phyloP scores from a whole-genome alignment of 2,797 vertebrate species.

The Rhynchonycteris naso region DNA sequence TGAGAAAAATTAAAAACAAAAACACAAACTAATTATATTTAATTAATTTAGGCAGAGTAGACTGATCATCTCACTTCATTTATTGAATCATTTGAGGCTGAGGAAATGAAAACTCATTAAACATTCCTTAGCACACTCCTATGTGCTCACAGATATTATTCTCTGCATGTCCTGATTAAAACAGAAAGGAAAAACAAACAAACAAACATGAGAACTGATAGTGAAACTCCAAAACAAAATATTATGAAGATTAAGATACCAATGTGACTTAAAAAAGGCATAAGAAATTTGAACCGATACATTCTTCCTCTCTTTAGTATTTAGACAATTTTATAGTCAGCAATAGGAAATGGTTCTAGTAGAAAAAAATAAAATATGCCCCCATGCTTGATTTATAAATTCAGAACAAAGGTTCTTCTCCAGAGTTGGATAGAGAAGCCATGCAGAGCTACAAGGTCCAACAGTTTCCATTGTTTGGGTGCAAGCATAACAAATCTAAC shows the following conservation, averaged over 20 bases:
- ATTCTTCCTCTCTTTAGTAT: background rate
- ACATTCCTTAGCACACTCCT: background rate
- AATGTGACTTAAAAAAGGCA: background rate
- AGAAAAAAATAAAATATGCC: background rate
- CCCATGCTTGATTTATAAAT: background rate
- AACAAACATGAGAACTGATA: background rate
- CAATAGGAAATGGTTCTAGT: background rate
- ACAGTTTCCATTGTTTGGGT: background rate
- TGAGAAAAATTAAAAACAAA: conserved; percentile 43
- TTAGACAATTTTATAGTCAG: background rate
- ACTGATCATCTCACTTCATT: conserved; percentile 7
- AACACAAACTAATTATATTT: conserved; percentile 34
- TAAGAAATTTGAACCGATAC: background rate
- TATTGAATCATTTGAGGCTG: background rate
- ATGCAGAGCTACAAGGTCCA: background rate
- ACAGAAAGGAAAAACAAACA: background rate
- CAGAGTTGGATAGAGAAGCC: background rate
- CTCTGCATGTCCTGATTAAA: background rate
- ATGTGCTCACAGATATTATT: background rate
- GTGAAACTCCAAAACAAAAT: background rate
- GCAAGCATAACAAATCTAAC: background rate
- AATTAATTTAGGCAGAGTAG: background rate
- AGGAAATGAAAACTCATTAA: conserved; percentile 36
- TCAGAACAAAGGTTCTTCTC: background rate
- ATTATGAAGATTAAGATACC: background rate